Evolutionary conservation across 2,113 vertebrate genomes (phyloP), one percentile per base, ranked within the genome.

Genomic region (Ailurus styani): DNA sequence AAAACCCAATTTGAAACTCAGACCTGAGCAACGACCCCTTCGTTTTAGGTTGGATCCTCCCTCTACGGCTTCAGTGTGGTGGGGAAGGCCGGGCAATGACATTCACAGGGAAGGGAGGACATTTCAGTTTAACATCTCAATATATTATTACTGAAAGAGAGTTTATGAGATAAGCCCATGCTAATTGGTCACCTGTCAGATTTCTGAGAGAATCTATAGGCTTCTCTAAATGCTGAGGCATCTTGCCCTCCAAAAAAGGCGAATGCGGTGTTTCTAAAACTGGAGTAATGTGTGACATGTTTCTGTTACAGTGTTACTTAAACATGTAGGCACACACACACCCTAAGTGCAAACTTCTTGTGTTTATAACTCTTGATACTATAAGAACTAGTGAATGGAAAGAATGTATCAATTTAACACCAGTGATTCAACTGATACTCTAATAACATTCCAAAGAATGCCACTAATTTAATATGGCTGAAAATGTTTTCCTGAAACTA

Each of bases 1-100:
- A 92, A 89, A 92, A 50, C 15, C 15, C 34, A 81, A 25, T 45
- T 70, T 86, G 64, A 81, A 97, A 90, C 40, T 96, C 72, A 85
- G 10, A 42, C 7, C 18, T 47, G 45, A 50, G 54, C 47, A 81
- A 42, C 3, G 37, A 88, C 40, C 55, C 37, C 11, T 94, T 47
- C 88, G 42, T 84, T 84, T 79, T 78, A 60, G 72, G 11, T 13
- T 64, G 20, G n/a, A 17, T 66, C 29, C 21, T 66, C 10, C 55
- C 10, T 73, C 72, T 9, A 2, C 47, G 79, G 83, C 64, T 55
- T 62, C n/a, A 47, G 3, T 55, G 31, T 75, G 8, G 37, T 50
- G 18, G 40, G 54, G 40, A 85, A 66, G 27, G 29, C 55, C 73
- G 37, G 37, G 37, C 27, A 84, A 52, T 88, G 52, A 52, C 57